Percentiles rank a stretch among this genome's conserved stretches.
phyloP scores from a whole-genome alignment of 2,888 invertebrate genomes.

The Euphydryas editha region DNA sequence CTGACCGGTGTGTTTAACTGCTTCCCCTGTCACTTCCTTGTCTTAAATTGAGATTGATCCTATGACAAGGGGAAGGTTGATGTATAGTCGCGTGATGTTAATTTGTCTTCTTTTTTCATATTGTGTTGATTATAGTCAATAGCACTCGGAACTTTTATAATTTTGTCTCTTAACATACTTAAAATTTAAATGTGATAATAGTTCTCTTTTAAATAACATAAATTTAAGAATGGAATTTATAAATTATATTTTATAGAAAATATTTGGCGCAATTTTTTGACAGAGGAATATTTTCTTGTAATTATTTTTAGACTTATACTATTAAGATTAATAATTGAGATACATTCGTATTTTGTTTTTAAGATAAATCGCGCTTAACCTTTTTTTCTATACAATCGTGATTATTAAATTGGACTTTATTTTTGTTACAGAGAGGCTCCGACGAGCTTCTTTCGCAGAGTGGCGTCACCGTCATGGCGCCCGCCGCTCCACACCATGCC shows the following conservation, averaged over 20 bases:
- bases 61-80: constrained; percentile 62
- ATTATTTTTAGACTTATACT: no score
- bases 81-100: constrained; percentile 58
- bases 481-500: constrained; percentile 93
- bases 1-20: constrained; percentile 81
- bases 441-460: constrained; percentile 98
- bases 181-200: no score
- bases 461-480: constrained; percentile 96
- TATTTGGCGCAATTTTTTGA: no score
- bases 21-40: constrained; percentile 79
- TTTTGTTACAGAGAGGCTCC: constrained; percentile 93
- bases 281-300: no score
- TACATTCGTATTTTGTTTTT: no score
- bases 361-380: background rate
- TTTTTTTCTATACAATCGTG: background rate
- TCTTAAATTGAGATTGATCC: constrained; percentile 83
- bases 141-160: background rate
- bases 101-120: constrained; percentile 46
- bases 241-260: no score
- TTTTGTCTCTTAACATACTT: no score
- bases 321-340: no score
- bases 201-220: no score
- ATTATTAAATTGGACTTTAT: constrained; percentile 37
- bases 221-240: no score
- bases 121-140: background rate